phyloP scores from a whole-genome alignment of 2,888 invertebrate genomes.

The Tetragonisca angustula region DNA sequence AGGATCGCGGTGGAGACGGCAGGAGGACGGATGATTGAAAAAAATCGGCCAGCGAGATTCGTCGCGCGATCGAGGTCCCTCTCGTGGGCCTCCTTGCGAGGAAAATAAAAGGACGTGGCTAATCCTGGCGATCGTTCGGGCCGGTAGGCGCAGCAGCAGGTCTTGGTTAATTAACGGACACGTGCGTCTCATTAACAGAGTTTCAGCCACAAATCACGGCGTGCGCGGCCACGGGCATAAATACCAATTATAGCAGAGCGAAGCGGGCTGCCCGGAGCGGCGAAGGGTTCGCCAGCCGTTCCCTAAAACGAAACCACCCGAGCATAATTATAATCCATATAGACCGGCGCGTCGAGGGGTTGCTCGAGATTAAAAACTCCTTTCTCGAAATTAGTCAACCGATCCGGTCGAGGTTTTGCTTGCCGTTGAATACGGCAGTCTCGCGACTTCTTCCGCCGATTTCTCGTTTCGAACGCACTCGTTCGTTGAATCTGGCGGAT shows the following conservation, averaged over 20 bases:
- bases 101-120: conserved; percentile 32
- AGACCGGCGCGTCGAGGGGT: conserved; percentile 50
- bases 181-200: conserved; percentile 78
- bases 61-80: conserved; percentile 44
- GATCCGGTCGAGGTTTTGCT: neutral
- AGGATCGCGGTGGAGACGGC: conserved; percentile 33
- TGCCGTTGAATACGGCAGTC: neutral
- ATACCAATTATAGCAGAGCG: conserved; percentile 76
- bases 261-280: conserved; percentile 56
- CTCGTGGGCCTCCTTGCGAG: neutral
- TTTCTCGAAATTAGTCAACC: conserved; percentile 62
- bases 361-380: conserved; percentile 68
- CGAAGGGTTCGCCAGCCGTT: conserved; percentile 66
- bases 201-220: conserved; percentile 77
- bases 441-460: neutral
- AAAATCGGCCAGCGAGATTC: conserved; percentile 57
- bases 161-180: conserved; percentile 76
- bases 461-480: too few species aligned
- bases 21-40: conserved; percentile 54
- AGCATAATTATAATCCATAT: conserved; percentile 75
- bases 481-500: too few species aligned
- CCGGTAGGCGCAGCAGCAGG: conserved; percentile 53
- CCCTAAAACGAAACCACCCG: conserved; percentile 67
- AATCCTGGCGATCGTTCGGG: conserved; percentile 56
- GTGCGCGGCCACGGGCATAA: conserved; percentile 71